Conservation (phyloP, 2,797 vertebrate species). For the Sebastes diploproa region DNA sequence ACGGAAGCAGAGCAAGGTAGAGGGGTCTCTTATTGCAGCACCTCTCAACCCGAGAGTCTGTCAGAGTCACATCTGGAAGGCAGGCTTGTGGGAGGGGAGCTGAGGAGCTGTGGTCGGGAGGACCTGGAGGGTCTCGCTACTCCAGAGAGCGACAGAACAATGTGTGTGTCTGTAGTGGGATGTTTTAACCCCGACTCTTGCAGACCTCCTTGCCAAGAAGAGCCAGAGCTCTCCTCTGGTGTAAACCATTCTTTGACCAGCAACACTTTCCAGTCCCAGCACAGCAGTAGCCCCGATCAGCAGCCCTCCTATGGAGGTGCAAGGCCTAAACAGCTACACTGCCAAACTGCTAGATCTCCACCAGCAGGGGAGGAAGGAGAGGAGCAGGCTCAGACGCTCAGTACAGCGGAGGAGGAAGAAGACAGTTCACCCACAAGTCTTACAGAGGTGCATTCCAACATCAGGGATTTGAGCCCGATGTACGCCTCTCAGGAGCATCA, state of each 20-base stretch:
- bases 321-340: conserved; percentile 87
- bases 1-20: conserved; percentile 58
- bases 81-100: conserved; percentile 49
- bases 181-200: conserved; percentile 48
- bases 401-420: conserved; percentile 45
- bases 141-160: conserved; percentile 73
- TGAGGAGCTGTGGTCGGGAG: conserved; percentile 45
- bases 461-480: conserved; percentile 29
- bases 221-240: conserved; percentile 22
- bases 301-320: conserved; percentile 82
- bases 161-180: conserved; percentile 49
- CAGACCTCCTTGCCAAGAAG: conserved; percentile 33
- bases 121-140: conserved; percentile 52
- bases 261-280: conserved; percentile 56
- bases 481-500: conserved; percentile 57
- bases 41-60: conserved; percentile 53
- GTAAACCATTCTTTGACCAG: conserved; percentile 28
- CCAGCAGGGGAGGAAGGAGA: conserved; percentile 56
- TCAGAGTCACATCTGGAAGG: conserved; percentile 50
- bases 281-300: conserved; percentile 56
- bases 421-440: conserved; percentile 45
- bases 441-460: conserved; percentile 38
- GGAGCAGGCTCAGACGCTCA: neutral
- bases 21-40: conserved; percentile 20
- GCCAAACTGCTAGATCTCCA: conserved; percentile 67